Base-by-base conservation (phyloP, 2,888 invertebrate species). In the Lepidonotus clava region DNA sequence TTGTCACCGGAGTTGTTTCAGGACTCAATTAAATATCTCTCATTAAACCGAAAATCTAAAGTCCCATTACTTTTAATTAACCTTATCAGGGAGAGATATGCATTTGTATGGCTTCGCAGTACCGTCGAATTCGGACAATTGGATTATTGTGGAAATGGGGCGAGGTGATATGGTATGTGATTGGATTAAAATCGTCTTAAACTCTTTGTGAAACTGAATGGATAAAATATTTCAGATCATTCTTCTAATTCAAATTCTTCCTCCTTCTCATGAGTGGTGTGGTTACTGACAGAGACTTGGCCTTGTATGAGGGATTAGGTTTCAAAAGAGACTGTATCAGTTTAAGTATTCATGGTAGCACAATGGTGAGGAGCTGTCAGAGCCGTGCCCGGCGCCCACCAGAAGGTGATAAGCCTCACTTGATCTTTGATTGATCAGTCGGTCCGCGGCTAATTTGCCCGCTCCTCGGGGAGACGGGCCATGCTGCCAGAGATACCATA, bases 1-100 rank as follows among this genome's bases (percentile, higher is more conserved):
- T 61, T 32, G 11, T 61, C 61, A n/a, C 24, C 14, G 61, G 28
- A 61, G n/a, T 61, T 61, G 61, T 71, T 38, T 21, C 34, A 24
- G 18, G 36, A 71, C 8, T 34, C 71, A 71, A 71, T 71, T 71
- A 71, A 71, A 71, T 71, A 71, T 34, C 36, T 36, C 71, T 38
- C 71, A 71, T 71, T 71, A 71, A 71, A 14, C 36, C 38, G 38
- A 38, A 71, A 71, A 71, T 71, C n/a, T 36, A 38, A 11, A 71
- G 71, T 71, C 71, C n/a, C 71, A 71, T 71, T 71, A 71, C 71
- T 71, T 34, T 71, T 71, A 34, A 71, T 71, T 71, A 71, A 71
- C 36, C 71, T 71, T 71, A 71, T 71, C 71, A 18, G 34, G 8
- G 38, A 36, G 34, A 34, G 34, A 18, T 38, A 38, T 71, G 38